Conservation (phyloP, 2,797 vertebrate genomes). For the Paratrypauchen microcephalus region DNA sequence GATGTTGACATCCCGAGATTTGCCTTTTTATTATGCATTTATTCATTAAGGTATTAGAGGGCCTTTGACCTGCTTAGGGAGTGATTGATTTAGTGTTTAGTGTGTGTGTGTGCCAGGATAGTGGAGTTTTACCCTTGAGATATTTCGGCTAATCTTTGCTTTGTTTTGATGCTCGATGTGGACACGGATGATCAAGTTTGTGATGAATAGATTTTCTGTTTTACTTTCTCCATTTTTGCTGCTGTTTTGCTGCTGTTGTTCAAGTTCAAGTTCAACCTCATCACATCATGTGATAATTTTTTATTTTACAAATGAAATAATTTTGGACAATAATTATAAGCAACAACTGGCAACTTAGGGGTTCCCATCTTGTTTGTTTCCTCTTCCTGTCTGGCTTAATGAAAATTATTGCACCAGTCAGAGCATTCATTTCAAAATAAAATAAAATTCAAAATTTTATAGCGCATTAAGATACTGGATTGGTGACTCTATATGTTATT, state of each 20-base stretch:
- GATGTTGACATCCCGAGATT: conserved; percentile 45
- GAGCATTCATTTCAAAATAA: neutral
- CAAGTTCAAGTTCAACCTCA: neutral
- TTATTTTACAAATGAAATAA: neutral
- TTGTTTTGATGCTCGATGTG: conserved; percentile 28
- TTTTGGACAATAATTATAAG: too few species aligned
- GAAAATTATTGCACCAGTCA: neutral
- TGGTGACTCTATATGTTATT: too few species aligned
- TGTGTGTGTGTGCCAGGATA: conserved; percentile 16
- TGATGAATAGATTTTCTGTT: conserved; percentile 13
- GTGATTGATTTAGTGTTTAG: conserved; percentile 54
- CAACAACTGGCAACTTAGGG: too few species aligned
- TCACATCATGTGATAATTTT: neutral
- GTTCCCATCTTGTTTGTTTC: too few species aligned
- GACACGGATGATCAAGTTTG: conserved; percentile 22
- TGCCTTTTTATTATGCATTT: conserved; percentile 53
- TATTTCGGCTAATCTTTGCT: conserved; percentile 49
- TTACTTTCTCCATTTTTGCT: conserved; percentile 11
- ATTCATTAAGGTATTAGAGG: conserved; percentile 63
- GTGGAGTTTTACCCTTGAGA: conserved; percentile 44
- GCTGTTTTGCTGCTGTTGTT: neutral
- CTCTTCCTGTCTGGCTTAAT: neutral
- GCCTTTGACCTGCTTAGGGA: conserved; percentile 37
- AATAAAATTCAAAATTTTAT: neutral
- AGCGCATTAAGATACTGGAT: neutral